These are phyloP conservation scores for Cyprinella venusta DNA, from an alignment of 2,797 vertebrate species.

Conservation along the genomic window DNA sequence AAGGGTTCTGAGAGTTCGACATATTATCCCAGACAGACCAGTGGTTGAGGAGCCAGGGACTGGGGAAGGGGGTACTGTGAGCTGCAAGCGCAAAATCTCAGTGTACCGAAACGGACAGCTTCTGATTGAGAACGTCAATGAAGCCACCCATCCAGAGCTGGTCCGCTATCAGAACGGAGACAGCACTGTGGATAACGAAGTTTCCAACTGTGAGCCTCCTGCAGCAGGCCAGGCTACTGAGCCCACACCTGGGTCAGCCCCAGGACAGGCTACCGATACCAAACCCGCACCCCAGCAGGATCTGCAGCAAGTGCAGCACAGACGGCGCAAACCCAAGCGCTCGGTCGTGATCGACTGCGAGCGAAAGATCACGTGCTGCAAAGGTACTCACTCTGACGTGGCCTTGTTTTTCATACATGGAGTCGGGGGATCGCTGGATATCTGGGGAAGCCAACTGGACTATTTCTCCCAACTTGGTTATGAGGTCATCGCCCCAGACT, in stretches of 20 bases:
- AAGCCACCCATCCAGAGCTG: conserved; percentile 77
- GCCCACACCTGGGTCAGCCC: conserved; percentile 29
- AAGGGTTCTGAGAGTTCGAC: conserved; percentile 86
- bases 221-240: conserved; percentile 45
- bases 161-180: conserved; percentile 77
- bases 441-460: conserved; percentile 95
- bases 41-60: conserved; percentile 69
- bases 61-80: conserved; percentile 74
- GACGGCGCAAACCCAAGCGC: conserved; percentile 85
- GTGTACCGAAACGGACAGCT: conserved; percentile 92
- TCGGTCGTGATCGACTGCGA: conserved; percentile 90
- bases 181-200: conserved; percentile 80
- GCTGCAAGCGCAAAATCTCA: conserved; percentile 90
- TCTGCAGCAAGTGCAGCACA: conserved; percentile 67
- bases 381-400: conserved; percentile 87
- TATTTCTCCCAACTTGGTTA: conserved; percentile 93
- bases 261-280: conserved; percentile 40
- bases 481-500: conserved; percentile 91
- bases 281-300: conserved; percentile 58
- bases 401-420: conserved; percentile 96
- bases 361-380: conserved; percentile 88
- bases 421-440: conserved; percentile 93
- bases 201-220: conserved; percentile 67
- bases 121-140: conserved; percentile 90
- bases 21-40: conserved; percentile 75